Base-by-base conservation (phyloP, 2,888 invertebrate species). In the Cenopis cana region DNA sequence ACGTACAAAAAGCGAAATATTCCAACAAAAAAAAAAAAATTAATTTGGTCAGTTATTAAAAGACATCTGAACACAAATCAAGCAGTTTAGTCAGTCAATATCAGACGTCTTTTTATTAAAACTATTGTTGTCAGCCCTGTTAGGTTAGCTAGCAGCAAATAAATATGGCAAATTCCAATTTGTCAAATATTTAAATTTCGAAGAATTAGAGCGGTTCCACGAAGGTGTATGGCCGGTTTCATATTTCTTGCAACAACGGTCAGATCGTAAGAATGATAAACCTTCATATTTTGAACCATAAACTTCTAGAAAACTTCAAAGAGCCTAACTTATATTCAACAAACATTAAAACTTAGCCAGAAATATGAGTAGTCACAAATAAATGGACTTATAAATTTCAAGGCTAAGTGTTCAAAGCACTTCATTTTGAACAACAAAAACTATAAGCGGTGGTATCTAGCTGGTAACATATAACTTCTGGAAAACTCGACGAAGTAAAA, bases 191-290 rank as follows among this genome's bases (percentile, higher is more conserved):
- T 70, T 54, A 29, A 55, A 67, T 67, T 66, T 71, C 71, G n/a
- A 50, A 61, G 71, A 71, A 71, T 71, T 61, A 71, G 67, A 71
- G 49, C 71, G 55, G 38, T 82, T 85, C 83, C 75, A 72, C 76
- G 84, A 84, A 85, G 79, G 79, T 76, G 78, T 64, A n/a, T 6
- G 79, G 79, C 80, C 79, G 79, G 79, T 82, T 80, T 77, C 80
- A 85, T 83, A 85, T 83, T 79, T 79, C 78, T 80, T 75, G 74
- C 75, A 8, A 5, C 29, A 74, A 72, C 73, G 64, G 72, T 76
- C 72, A 73, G 82, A 82, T 82, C 76, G 76, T 79, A 71, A 69
- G 71, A 57, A 66, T 69, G 75, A 78, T 78, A 77, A 74, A 46
- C 33, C 54, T 38, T 24, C 52, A 20, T 33, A 59, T 41, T 52